Evolutionary conservation across 2,888 invertebrate species (phyloP), one percentile per base, ranked within the genome.

Genomic region (Volucella inflata): DNA sequence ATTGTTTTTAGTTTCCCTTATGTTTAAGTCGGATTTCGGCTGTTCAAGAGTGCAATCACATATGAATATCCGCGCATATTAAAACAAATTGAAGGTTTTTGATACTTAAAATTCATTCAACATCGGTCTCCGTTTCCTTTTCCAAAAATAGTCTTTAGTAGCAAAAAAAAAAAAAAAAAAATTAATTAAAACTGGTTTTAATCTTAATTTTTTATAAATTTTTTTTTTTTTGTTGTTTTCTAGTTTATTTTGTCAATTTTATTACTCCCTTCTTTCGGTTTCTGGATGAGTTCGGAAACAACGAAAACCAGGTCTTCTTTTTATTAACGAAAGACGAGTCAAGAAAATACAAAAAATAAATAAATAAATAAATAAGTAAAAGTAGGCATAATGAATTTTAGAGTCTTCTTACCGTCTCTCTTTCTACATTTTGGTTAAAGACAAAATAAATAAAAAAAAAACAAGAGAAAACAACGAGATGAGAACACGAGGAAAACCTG

Each of bases 41-140:
- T 0, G 30, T 30, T 6, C 30, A 30, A 30, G 30, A 30, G 30
- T 30, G 30, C 30, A 30, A 30, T 30, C 30, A 30, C 30, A 30
- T 6, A 30, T n/a, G n/a, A n/a, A n/a, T 30, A 30, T 30, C 30
- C 36, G 60, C 60, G 48, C 57, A 59, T 51, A 72, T 42, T 16
- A 62, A 72, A 51, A 30, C 51, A 8, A 1, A 42, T 12, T 17
- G 51, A 71, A 17, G 71, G 59, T 40, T 21, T 68, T 46, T n/a
- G 30, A 38, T 44, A 59, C 16, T 72, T 60, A 72, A 51, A 51
- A 72, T 72, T 62, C 71, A 60, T 16, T 51, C 60, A 60, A 72
- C 71, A 60, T 40, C 21, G 50, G 42, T 40, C 30, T 8, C 60
- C 8, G 51, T 51, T 72, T 72, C 71, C 71, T 51, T 51, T 50